Conservation (phyloP, 2,113 vertebrate genomes). For the Trochalopteron elliotii region DNA sequence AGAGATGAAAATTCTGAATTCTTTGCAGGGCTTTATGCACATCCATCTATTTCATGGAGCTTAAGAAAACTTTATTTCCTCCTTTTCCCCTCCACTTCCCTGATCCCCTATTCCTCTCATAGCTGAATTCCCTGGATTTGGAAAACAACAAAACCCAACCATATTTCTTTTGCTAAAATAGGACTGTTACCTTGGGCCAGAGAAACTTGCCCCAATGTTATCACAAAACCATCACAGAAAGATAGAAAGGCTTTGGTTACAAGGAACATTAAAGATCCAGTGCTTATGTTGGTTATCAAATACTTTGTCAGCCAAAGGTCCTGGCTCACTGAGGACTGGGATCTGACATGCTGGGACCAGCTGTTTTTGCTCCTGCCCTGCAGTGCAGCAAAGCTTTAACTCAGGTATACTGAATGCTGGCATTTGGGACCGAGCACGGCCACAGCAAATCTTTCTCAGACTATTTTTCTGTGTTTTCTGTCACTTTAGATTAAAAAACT, state of each 20-base stretch:
- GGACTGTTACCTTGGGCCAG: neutral
- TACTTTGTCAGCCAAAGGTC: neutral
- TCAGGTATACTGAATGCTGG: neutral
- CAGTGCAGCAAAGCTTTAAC: neutral
- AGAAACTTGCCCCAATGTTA: neutral
- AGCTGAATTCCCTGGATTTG: neutral
- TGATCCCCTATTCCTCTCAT: neutral
- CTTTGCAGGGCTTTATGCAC: neutral
- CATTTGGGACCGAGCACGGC: fast-evolving
- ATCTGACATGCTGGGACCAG: neutral
- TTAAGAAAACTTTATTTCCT: neutral
- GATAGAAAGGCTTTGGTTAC: neutral
- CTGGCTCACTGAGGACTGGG: neutral
- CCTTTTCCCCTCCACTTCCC: neutral
- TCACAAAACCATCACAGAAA: neutral
- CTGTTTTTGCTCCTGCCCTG: neutral
- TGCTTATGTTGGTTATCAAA: neutral
- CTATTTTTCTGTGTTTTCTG: neutral
- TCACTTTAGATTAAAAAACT: slow-evolving; percentile 88
- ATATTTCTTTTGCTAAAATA: neutral
- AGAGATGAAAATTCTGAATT: neutral
- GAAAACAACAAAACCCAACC: neutral
- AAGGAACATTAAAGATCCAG: neutral
- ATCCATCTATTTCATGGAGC: neutral
- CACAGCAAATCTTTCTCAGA: neutral